A percentile compares a stretch with the other conserved stretches of the same genome.
Conservation (phyloP, 2,113 vertebrate genomes). For the Prunella fulvescens region DNA sequence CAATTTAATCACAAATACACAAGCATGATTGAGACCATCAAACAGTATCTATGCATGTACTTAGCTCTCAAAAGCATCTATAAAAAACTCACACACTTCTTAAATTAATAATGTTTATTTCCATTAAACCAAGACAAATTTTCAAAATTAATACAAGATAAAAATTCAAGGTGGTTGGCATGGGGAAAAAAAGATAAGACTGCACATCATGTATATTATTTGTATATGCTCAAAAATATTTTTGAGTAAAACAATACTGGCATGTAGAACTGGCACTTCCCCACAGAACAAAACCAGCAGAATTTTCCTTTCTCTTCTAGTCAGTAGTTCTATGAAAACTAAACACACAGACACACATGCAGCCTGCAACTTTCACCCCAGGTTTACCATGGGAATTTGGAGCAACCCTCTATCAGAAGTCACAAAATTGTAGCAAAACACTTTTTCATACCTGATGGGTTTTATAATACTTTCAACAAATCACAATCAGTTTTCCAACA, state of each 20-base stretch:
- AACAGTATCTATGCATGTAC: not conserved
- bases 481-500: not conserved
- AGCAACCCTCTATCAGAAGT: not conserved
- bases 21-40: not conserved
- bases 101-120: constrained; percentile 71
- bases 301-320: not conserved
- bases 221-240: not conserved
- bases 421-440: not conserved
- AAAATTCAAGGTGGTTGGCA: constrained; percentile 34
- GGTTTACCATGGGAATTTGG: not conserved
- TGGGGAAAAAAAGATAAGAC: not conserved
- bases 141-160: constrained; percentile 53
- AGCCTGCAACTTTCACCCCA: not conserved
- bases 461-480: not conserved
- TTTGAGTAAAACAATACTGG: constrained; percentile 21
- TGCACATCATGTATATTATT: not conserved
- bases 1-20: constrained; percentile 29
- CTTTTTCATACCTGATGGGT: not conserved
- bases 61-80: not conserved
- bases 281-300: not conserved
- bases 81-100: not conserved
- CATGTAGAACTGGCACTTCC: constrained; percentile 17
- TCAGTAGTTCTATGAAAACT: constrained; percentile 15
- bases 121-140: constrained; percentile 39
- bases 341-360: not conserved